phyloP scores from a whole-genome alignment of 2,888 invertebrate species.

The Nineta flava region DNA sequence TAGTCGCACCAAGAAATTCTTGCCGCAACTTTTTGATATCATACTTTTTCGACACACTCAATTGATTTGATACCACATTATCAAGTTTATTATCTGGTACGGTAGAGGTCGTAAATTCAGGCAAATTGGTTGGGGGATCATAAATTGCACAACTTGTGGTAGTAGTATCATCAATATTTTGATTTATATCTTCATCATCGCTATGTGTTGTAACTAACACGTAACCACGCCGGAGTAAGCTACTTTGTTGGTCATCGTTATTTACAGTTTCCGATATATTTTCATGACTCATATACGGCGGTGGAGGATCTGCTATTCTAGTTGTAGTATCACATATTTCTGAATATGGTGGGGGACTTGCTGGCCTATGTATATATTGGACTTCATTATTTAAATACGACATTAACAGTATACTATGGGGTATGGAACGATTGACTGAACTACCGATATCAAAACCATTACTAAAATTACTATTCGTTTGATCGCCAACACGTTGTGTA shows the following conservation, averaged over 20 bases:
- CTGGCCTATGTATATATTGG: constrained; percentile 3
- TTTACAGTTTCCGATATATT: constrained; percentile 1
- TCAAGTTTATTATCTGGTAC: not conserved
- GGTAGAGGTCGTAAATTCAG: not conserved
- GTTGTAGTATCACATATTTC: not conserved
- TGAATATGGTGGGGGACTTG: constrained; percentile 3
- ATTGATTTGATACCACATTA: no score
- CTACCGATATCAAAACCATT: not conserved
- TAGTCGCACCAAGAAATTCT: constrained; percentile 4
- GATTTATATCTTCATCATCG: not conserved
- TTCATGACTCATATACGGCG: constrained; percentile 6
- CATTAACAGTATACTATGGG: constrained; percentile 6
- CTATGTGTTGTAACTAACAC: constrained; percentile 1
- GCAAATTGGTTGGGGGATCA: not conserved
- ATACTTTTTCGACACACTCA: not conserved
- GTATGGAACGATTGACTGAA: not conserved
- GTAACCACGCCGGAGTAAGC: not conserved
- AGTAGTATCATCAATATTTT: not conserved
- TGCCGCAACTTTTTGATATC: constrained; percentile 5
- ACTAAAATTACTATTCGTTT: not conserved
- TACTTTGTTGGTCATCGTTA: not conserved
- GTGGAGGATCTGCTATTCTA: constrained; percentile 2
- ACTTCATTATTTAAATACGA: constrained; percentile 6
- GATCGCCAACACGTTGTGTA: not conserved
- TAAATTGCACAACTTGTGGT: not conserved